A percentile compares a stretch with the other conserved stretches of the same genome.
Evolutionary conservation across 2,888 invertebrate species (phyloP).

Genomic region (Eumacrocentrus americanus): DNA sequence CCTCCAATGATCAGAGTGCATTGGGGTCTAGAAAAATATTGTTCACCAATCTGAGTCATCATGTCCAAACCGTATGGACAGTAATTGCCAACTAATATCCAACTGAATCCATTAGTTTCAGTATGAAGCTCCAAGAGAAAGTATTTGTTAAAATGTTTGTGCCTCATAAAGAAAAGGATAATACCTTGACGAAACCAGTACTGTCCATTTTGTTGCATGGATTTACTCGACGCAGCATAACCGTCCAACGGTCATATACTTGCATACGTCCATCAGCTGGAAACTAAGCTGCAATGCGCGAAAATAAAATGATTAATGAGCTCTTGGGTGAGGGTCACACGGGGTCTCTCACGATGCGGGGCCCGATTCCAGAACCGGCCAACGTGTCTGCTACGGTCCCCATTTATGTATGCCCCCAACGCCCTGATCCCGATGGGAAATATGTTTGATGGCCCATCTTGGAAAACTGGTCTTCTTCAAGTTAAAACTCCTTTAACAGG

Average conservation of each 20-base stretch:
- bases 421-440: conserved; percentile 43
- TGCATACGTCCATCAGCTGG: conserved; percentile 3
- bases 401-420: conserved; percentile 13
- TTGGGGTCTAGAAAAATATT: neutral
- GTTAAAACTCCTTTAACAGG: conserved; percentile 20
- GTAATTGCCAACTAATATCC: too few relatives aligned
- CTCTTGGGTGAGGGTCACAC: conserved; percentile 26
- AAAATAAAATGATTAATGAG: conserved; percentile 31
- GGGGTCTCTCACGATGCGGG: conserved; percentile 36
- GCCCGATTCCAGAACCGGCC: conserved; percentile 50
- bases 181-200: neutral
- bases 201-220: neutral
- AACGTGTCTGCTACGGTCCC: conserved; percentile 15
- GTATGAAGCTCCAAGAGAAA: too few relatives aligned
- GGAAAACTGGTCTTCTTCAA: conserved; percentile 44
- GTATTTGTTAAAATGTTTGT: too few relatives aligned
- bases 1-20: neutral
- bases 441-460: conserved; percentile 38
- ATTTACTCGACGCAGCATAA: conserved; percentile 2
- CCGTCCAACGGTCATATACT: conserved; percentile 22
- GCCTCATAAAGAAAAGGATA: too few relatives aligned
- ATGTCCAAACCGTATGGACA: too few relatives aligned
- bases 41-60: too few relatives aligned
- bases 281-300: conserved; percentile 13
- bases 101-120: too few relatives aligned